Evolutionary conservation across 2,113 vertebrate species (phyloP).

Genomic region (Rousettus leschenaultii): DNA sequence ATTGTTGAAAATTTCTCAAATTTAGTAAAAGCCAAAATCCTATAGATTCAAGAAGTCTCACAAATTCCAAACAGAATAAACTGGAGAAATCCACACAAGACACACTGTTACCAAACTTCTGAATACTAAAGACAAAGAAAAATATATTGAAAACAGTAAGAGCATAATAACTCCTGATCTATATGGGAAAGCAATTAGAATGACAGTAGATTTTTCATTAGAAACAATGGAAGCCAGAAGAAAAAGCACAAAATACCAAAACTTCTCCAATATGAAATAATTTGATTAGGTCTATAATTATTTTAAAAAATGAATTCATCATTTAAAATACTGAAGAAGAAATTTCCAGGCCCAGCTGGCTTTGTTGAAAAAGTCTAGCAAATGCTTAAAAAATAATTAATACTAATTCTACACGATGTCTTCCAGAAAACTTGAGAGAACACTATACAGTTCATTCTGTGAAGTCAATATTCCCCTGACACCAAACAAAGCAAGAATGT

Average conservation of each 20-base stretch:
- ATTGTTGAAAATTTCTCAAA: not conserved
- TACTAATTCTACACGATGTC: not conserved
- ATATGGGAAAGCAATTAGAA: too few relatives aligned
- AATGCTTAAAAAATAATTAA: not conserved
- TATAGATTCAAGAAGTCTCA: not conserved
- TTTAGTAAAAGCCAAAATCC: not conserved
- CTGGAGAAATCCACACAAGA: not conserved
- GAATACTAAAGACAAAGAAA: not conserved
- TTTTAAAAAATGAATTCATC: not conserved
- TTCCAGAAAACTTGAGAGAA: not conserved
- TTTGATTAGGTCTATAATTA: not conserved
- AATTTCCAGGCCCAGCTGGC: not conserved
- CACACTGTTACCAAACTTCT: not conserved
- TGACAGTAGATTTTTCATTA: not conserved
- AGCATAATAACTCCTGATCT: not conserved
- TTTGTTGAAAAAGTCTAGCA: not conserved
- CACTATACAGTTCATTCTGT: not conserved
- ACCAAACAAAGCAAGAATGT: not conserved
- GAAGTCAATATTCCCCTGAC: not conserved
- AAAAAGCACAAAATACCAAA: not conserved
- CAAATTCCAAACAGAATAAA: not conserved
- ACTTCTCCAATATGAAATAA: not conserved
- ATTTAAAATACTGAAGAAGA: not conserved
- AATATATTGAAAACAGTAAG: not conserved
- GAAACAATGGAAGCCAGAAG: not conserved